phyloP scores from a whole-genome alignment of 2,113 vertebrate species.

The Loxodonta africana region DNA sequence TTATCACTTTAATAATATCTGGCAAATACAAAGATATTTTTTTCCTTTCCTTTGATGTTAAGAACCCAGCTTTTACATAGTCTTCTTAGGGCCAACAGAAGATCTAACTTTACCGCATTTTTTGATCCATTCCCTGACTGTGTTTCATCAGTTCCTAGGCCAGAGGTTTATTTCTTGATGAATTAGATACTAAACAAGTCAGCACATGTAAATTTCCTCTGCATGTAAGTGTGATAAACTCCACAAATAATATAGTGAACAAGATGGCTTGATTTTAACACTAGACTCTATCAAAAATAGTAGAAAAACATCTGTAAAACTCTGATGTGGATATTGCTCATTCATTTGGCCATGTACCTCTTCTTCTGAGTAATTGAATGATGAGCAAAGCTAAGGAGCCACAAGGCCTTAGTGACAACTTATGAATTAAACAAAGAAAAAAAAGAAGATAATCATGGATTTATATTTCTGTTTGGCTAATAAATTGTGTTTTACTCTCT shows the following conservation, averaged over 20 bases:
- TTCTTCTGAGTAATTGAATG: neutral
- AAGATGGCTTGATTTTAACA: neutral
- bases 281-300: accelerated
- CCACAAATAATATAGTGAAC: neutral
- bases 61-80: too few relatives aligned
- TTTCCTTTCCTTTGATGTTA: neutral
- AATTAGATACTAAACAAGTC: neutral
- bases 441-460: neutral
- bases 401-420: neutral
- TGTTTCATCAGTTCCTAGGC: neutral
- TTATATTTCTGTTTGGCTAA: neutral
- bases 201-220: neutral
- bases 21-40: too few relatives aligned
- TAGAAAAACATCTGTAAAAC: neutral
- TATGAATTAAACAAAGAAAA: neutral
- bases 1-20: accelerated
- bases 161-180: neutral
- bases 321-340: neutral
- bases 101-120: neutral
- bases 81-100: neutral
- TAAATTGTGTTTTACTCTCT: neutral
- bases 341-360: neutral
- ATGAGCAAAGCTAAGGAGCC: neutral
- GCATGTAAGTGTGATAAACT: neutral
- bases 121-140: neutral